Evolutionary conservation across 2,888 invertebrate genomes (phyloP).

Genomic region (Sphaerophoria taeniata): DNA sequence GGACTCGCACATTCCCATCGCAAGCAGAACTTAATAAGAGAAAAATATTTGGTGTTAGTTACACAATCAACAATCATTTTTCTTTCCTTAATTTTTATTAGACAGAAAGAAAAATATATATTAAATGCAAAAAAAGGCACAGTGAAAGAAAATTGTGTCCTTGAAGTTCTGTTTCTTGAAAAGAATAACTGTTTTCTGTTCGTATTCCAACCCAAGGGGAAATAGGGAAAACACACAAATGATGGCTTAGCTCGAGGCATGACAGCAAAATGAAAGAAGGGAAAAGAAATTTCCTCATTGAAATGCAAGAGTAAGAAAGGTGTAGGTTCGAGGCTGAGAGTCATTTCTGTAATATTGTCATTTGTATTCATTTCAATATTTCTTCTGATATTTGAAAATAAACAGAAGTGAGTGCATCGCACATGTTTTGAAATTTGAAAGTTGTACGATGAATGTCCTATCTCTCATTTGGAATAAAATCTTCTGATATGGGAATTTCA

Average conservation of each 20-base stretch:
- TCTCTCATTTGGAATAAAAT: neutral
- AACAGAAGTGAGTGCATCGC: slow-evolving; percentile 29
- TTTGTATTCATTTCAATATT: slow-evolving; percentile 50
- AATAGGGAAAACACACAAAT: neutral
- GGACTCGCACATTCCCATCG: slow-evolving; percentile 25
- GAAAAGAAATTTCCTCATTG: slow-evolving; percentile 66
- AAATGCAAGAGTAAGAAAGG: neutral
- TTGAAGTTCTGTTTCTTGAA: neutral
- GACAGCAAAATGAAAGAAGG: neutral
- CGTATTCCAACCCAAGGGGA: slow-evolving; percentile 11
- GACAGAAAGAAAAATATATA: neutral
- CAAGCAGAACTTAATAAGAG: slow-evolving; percentile 11
- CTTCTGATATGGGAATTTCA: slow-evolving; percentile 5
- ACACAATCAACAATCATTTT: slow-evolving; percentile 44
- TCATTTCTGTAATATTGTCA: slow-evolving; percentile 21
- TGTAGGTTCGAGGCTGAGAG: neutral
- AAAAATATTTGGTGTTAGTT: slow-evolving; percentile 59
- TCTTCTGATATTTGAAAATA: slow-evolving; percentile 26
- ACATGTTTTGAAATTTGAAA: slow-evolving; percentile 9
- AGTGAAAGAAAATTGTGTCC: slow-evolving; percentile 47
- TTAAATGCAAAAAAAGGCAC: neutral
- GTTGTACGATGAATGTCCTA: slow-evolving; percentile 44
- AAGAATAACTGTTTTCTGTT: neutral
- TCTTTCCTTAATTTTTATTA: neutral
- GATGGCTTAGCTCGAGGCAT: slow-evolving; percentile 6